Evolutionary conservation across 1,140 invertebrate genomes (phyloP).

Genomic region (Ips nitidus): DNA sequence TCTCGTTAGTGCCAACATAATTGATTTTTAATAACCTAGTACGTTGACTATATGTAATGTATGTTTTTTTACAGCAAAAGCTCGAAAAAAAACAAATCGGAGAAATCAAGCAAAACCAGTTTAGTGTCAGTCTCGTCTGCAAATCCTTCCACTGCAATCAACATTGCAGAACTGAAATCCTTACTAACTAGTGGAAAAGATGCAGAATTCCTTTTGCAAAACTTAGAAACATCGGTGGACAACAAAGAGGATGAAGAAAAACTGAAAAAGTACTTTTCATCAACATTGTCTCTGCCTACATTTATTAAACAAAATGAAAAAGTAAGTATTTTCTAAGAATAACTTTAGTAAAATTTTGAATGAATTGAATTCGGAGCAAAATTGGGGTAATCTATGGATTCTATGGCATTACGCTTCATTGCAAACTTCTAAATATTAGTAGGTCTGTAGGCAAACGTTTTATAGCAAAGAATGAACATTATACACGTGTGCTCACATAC

Average conservation of each 20-base stretch:
- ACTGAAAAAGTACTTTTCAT: constrained; percentile 52
- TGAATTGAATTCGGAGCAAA: not conserved
- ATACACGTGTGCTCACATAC: too few relatives aligned
- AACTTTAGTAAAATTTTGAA: constrained; percentile 5
- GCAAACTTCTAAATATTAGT: too few relatives aligned
- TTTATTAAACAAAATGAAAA: constrained; percentile 70
- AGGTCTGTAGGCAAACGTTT: too few relatives aligned
- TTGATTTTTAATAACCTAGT: too few relatives aligned
- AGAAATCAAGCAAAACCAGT: constrained; percentile 43
- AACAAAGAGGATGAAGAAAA: constrained; percentile 43
- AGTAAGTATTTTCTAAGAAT: constrained; percentile 52
- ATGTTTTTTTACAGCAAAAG: not conserved
- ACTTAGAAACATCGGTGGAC: constrained; percentile 61
- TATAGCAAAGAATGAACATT: too few relatives aligned
- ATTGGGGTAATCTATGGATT: not conserved
- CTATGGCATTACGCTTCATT: too few relatives aligned
- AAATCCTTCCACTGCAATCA: constrained; percentile 33
- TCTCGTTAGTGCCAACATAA: too few relatives aligned
- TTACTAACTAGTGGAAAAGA: constrained; percentile 65
- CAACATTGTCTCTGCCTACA: constrained; percentile 73
- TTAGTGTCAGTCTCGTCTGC: constrained; percentile 50
- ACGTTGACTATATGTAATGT: too few relatives aligned
- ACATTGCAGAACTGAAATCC: constrained; percentile 64
- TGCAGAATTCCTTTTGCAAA: constrained; percentile 67
- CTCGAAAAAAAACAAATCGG: constrained; percentile 37